Conservation (phyloP, 1,140 invertebrate species). For the Leptinotarsa undecemlineata region DNA sequence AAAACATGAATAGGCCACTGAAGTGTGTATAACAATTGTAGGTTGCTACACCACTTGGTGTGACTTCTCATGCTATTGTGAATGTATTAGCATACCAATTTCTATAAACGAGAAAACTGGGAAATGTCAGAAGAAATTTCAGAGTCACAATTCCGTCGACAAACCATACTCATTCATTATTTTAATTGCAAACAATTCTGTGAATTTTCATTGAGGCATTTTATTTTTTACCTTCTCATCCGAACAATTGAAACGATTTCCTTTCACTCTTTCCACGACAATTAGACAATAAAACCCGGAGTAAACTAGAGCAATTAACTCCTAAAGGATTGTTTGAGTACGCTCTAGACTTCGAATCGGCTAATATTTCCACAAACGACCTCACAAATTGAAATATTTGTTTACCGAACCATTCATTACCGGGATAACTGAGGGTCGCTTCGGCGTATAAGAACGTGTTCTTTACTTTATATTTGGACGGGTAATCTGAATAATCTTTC, state of each 20-base stretch:
- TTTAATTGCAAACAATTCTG: no score
- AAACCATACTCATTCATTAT: no score
- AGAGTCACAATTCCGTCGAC: no score
- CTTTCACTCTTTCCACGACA: background rate
- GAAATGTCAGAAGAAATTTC: no score
- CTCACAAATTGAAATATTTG: constrained; percentile 1
- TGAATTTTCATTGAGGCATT: no score
- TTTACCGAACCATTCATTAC: background rate
- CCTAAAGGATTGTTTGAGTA: background rate
- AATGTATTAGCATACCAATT: no score
- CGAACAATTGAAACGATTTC: background rate
- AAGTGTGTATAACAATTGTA: no score
- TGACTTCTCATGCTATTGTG: no score
- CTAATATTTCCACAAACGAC: constrained; percentile 8
- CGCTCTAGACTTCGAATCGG: background rate
- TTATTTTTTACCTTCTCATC: background rate
- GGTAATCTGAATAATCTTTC: background rate
- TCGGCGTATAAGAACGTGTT: background rate
- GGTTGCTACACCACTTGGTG: no score
- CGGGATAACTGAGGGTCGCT: background rate
- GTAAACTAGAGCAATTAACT: background rate
- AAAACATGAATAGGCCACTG: no score
- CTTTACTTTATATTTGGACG: background rate
- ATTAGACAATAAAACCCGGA: constrained; percentile 2
- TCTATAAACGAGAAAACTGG: no score